Conservation (phyloP, 2,888 invertebrate species). For the Sericinus montela region DNA sequence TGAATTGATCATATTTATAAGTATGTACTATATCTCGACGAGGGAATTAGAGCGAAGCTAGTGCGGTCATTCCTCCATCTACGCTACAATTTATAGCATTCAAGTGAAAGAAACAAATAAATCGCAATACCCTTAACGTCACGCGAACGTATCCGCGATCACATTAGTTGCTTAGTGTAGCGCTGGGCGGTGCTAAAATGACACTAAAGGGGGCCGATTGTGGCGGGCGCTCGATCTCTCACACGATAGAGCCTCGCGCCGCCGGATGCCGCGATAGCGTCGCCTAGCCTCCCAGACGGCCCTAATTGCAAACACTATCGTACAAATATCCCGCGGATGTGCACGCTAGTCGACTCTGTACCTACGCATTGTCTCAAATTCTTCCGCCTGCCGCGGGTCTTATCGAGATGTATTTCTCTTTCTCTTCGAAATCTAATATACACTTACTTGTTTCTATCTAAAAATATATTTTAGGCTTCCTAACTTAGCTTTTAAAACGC, state of each 20-base stretch:
- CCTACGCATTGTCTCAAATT: conserved; percentile 52
- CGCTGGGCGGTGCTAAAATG: neutral
- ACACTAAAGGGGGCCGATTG: conserved; percentile 16
- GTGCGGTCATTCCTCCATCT: neutral
- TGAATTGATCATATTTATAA: neutral
- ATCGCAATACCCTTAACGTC: conserved; percentile 17
- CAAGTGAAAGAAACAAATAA: conserved; percentile 6
- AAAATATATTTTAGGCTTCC: too few relatives aligned
- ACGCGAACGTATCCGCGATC: conserved; percentile 8
- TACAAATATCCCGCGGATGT: conserved; percentile 49
- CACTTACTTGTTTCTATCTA: too few relatives aligned
- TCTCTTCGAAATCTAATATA: neutral
- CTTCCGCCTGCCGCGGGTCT: conserved; percentile 57
- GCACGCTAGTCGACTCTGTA: conserved; percentile 32
- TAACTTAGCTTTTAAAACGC: too few relatives aligned
- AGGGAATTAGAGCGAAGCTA: neutral
- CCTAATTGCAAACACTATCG: conserved; percentile 65
- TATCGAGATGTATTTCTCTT: conserved; percentile 41
- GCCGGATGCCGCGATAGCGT: conserved; percentile 58
- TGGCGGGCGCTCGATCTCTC: conserved; percentile 52
- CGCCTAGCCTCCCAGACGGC: conserved; percentile 41
- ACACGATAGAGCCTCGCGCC: conserved; percentile 57
- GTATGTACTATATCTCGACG: neutral
- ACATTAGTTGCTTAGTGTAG: conserved; percentile 2
- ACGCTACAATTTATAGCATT: conserved; percentile 1